phyloP scores from a whole-genome alignment of 2,797 vertebrate species.

The Centropyge bicolor region DNA sequence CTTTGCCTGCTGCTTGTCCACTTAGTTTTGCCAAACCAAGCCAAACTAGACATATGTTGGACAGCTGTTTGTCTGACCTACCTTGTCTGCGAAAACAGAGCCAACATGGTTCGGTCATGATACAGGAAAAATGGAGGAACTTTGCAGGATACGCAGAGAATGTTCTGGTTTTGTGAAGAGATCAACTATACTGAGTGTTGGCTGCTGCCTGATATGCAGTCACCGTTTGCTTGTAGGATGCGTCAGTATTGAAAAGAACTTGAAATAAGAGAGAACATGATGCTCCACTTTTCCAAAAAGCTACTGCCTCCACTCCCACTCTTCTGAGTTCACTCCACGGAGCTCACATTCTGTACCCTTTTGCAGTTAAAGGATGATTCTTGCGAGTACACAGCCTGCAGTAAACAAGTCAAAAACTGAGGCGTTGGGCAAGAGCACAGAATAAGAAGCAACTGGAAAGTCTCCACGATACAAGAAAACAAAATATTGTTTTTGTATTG shows the following conservation, averaged over 20 bases:
- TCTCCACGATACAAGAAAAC: neutral
- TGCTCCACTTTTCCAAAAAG: conserved; percentile 16
- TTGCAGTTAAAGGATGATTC: conserved; percentile 10
- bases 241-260: conserved; percentile 9
- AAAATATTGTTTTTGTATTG: neutral
- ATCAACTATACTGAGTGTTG: neutral
- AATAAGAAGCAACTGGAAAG: neutral
- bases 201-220: conserved; percentile 4
- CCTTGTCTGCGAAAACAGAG: neutral
- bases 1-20: too few species aligned
- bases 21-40: too few species aligned
- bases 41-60: neutral
- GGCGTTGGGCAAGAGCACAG: neutral
- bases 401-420: conserved; percentile 1
- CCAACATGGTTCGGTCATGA: neutral
- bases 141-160: neutral
- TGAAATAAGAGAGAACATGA: conserved; percentile 16
- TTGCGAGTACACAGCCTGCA: conserved; percentile 5
- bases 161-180: neutral
- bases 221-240: neutral
- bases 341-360: conserved; percentile 3
- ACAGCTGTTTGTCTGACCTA: neutral
- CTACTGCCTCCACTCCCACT: conserved; percentile 17
- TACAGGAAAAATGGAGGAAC: neutral
- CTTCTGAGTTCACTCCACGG: neutral